Conservation (phyloP, 2,113 vertebrate species). For the Monarcha castaneiventris region DNA sequence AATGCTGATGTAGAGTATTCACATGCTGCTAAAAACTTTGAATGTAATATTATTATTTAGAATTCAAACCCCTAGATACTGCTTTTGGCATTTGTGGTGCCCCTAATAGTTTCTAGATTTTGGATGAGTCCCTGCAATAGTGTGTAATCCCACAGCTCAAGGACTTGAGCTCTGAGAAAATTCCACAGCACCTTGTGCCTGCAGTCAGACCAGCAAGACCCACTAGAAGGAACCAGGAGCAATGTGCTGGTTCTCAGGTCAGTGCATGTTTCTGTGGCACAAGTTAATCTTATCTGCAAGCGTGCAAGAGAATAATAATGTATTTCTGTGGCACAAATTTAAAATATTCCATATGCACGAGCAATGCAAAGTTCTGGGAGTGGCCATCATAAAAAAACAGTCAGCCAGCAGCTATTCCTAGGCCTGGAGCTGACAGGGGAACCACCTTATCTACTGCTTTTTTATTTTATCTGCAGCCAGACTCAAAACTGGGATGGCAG, state of each 20-base stretch:
- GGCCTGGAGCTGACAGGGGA: neutral
- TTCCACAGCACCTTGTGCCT: neutral
- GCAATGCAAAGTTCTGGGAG: neutral
- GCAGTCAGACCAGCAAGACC: neutral
- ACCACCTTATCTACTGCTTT: neutral
- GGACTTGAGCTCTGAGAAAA: neutral
- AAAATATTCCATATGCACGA: neutral
- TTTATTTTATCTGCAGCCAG: neutral
- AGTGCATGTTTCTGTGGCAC: neutral
- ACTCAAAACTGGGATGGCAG: neutral
- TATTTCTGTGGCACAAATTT: neutral
- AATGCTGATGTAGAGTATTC: neutral
- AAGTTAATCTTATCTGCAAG: neutral
- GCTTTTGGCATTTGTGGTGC: neutral
- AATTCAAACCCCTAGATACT: neutral
- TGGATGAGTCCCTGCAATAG: neutral
- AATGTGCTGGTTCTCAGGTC: neutral
- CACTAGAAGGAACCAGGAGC: neutral
- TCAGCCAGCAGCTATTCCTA: neutral
- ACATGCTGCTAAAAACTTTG: neutral
- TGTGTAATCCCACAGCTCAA: neutral
- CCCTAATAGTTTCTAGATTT: neutral
- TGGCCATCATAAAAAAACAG: neutral
- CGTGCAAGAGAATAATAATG: neutral
- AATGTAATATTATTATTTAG: neutral